Base-by-base conservation (phyloP, 1,140 invertebrate genomes). In the Helicorthomorpha holstii region DNA sequence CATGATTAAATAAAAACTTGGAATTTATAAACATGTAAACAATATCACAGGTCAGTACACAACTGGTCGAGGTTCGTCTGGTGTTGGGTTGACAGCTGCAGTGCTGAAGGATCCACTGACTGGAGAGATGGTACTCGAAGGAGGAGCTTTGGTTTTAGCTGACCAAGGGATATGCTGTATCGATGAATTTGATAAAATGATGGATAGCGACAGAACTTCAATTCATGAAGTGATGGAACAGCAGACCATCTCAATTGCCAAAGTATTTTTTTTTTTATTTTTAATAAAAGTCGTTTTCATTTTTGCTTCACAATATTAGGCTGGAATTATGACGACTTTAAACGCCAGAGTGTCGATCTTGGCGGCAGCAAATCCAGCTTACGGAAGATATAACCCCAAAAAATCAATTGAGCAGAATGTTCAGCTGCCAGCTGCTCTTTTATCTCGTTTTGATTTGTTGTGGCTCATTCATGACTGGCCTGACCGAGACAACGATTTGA, bases 201-300 rank as follows among this genome's bases (percentile, higher is more conserved):
- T 91, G 43, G 94, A 98, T 53, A 65, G 67, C 14, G 95, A 98
- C 69, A 76, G 94, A 60, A 96, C 92, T 0, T 90, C 95, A 41
- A 98, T 99, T 60, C 96, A 99, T 66, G 96, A 99, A 72, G 91
- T 94, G 3, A 99, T 99, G 96, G 96, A 99, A 73, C 96, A 99
- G 63, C 96, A 99, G 70, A 99, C 96, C 1, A 97, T 99, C 57
- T 97, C 92, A 43, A 98, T 99, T 65, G 94, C 96, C 12, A 99
- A 99, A 75, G 83, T 85, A 54, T 7, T 22, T 12, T 42, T 44
- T 56, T 51, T 21, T 43, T 26, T 52, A 25, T 52, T 53, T 19
- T 47, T 53, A 27, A 49, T 19, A 43, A 41, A 21, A 22, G 27
- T 10, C 24, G n/a, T 46, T 3, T 16, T 12, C 49, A 52, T 41